Base-by-base conservation (phyloP, 2,797 vertebrate genomes). In the Mormyrops attenuatus region DNA sequence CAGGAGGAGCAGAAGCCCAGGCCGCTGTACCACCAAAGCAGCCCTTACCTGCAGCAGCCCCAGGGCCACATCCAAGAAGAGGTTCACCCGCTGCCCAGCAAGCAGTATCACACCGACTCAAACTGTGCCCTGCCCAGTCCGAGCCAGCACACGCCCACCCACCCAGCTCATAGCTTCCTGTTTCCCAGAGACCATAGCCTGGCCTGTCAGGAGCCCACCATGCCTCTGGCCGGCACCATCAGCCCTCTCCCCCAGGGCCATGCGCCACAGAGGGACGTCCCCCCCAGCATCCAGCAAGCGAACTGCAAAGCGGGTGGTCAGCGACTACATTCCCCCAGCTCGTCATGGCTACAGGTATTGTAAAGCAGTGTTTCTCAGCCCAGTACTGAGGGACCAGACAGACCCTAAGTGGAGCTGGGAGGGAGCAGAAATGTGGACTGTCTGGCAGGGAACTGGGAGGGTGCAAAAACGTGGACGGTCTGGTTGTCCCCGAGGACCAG, bases 301-400 rank as follows among this genome's bases (percentile, higher is more conserved):
- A 95, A 93, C 93, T 96, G 87, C 93, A 94, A 95, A 93, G 94
- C 90, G 26, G 85, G 84, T 17, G 47, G 44, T n/a, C 88, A 85
- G 85, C 95, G 69, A 77, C 95, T 94, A 52, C 95, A 94, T 22
- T 96, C 96, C 88, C 95, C 96, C 49, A 90, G 92, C 0, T 0
- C 94, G 1, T 0, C 90, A 0, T 97, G 96, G 96, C 92, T 95
- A 90, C 96, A 96, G 96, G 96, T 97, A 94, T 41, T 13, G 41
- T 44, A 38, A 80, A 80, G 38, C 73, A 38, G 34, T 20, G 34
- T 80, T 13, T 34, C 63, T 9, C 30, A 34, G 5, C 26, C 63
- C 30, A 34, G 26, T 13, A 26, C 26, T 13, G 26, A 66, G 63
- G 63, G 22, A 13, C 9, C 22, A 66, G 26, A 13, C 26, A 63